A percentile compares a stretch with the other conserved stretches of the same genome.
These are phyloP conservation scores for Todiramphus chloris DNA, from an alignment of 2,113 vertebrate genomes.

Conservation along the genomic window DNA sequence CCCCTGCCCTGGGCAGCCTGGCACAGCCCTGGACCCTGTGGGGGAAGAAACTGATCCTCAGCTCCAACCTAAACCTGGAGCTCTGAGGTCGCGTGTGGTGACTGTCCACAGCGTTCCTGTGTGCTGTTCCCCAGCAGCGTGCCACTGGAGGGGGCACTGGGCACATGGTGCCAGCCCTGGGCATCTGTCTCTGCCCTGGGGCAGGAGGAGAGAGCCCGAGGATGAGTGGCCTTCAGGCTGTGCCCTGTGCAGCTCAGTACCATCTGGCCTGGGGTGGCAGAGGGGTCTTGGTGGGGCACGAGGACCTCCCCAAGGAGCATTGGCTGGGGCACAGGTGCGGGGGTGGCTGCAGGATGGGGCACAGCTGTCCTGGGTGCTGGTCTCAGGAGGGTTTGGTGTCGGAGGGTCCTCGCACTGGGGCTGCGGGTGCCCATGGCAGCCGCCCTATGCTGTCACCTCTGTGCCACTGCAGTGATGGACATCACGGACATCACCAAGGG, in stretches of 20 bases:
- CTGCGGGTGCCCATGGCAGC: background rate
- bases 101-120: rapidly evolving
- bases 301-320: background rate
- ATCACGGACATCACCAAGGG: slow-evolving; percentile 66
- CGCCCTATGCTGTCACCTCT: rapidly evolving
- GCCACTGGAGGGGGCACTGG: background rate
- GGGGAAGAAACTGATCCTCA: too few relatives aligned
- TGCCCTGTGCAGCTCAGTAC: background rate
- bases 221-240: background rate
- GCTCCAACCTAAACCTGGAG: background rate
- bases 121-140: rapidly evolving
- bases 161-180: rapidly evolving
- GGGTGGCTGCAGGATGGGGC: background rate
- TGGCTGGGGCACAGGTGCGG: background rate
- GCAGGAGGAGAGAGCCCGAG: background rate
- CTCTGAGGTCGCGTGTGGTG: background rate
- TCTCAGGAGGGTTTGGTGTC: background rate
- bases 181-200: background rate
- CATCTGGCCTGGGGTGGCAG: background rate
- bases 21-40: too few relatives aligned
- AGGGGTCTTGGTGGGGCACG: rapidly evolving
- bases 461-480: slow-evolving; percentile 58
- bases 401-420: rapidly evolving
- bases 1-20: too few relatives aligned
- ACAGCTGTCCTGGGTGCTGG: background rate